Conservation (phyloP, 2,113 vertebrate genomes). For the Hemibagrus wyckioides region DNA sequence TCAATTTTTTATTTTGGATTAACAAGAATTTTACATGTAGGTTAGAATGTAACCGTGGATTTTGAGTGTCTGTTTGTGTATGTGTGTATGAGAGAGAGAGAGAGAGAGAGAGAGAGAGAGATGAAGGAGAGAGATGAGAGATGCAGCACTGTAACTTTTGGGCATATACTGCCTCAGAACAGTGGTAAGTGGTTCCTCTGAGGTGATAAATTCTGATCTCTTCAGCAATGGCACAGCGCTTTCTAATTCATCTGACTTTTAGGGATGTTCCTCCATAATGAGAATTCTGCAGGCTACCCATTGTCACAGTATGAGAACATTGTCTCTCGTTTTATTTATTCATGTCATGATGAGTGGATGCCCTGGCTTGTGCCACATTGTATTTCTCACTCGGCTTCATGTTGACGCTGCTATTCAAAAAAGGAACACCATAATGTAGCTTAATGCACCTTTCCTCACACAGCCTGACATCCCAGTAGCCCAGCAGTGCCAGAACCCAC, state of each 20-base stretch:
- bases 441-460: conserved; percentile 44
- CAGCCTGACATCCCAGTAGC: conserved; percentile 36
- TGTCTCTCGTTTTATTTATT: conserved; percentile 51
- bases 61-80: neutral
- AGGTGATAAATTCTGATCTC: conserved; percentile 44
- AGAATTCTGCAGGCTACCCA: conserved; percentile 25
- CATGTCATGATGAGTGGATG: conserved; percentile 56
- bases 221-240: conserved; percentile 4
- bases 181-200: conserved; percentile 29
- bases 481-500: conserved; percentile 45
- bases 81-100: neutral
- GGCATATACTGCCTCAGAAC: conserved; percentile 1
- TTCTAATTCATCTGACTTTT: conserved; percentile 41
- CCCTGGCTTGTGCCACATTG: conserved; percentile 46
- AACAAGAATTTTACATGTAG: neutral
- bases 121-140: neutral
- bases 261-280: conserved; percentile 20
- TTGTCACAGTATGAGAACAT: conserved; percentile 37
- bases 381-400: conserved; percentile 46
- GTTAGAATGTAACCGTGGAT: neutral
- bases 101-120: neutral
- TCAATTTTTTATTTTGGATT: conserved; percentile 16
- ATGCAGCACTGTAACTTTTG: neutral
- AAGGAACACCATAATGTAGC: conserved; percentile 31
- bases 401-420: conserved; percentile 44